Conservation (phyloP, 2,888 invertebrate genomes). For the Hydrotaea diabolus region DNA sequence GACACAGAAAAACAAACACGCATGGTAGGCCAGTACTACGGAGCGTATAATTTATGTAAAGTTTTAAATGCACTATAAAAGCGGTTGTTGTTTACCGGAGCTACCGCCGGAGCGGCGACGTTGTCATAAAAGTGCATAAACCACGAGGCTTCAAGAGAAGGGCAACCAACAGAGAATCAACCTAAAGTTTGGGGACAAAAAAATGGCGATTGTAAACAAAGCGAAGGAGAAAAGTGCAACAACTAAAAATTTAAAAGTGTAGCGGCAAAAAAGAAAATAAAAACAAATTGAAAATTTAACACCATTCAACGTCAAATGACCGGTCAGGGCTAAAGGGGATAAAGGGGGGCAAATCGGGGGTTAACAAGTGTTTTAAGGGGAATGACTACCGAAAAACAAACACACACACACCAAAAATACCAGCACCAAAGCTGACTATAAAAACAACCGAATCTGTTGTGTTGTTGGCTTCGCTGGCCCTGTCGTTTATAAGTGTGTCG, state of each 20-base stretch:
- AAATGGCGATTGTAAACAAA: neutral
- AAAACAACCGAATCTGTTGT: neutral
- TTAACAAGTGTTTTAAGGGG: conserved; percentile 4
- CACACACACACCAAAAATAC: too few relatives aligned
- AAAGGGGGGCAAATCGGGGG: neutral
- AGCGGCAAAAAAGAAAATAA: neutral
- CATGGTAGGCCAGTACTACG: neutral
- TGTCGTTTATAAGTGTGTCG: neutral
- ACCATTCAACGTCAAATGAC: neutral
- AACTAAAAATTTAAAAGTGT: conserved; percentile 3
- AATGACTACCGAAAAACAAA: neutral
- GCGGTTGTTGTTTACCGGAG: too few relatives aligned
- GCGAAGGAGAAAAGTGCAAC: neutral
- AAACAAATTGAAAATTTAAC: conserved; percentile 21
- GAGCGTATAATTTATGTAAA: conserved; percentile 13
- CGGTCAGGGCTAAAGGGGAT: neutral
- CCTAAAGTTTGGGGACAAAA: neutral
- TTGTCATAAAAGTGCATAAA: too few relatives aligned
- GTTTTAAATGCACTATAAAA: neutral
- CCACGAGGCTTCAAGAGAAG: too few relatives aligned
- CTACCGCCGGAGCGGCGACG: too few relatives aligned
- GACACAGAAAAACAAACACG: neutral
- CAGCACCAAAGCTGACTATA: neutral
- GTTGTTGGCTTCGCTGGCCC: neutral
- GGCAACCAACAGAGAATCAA: neutral